Percentiles rank a stretch among this genome's conserved stretches.
Conservation (phyloP, 2,888 invertebrate genomes). For the Pristionchus japonicus region DNA sequence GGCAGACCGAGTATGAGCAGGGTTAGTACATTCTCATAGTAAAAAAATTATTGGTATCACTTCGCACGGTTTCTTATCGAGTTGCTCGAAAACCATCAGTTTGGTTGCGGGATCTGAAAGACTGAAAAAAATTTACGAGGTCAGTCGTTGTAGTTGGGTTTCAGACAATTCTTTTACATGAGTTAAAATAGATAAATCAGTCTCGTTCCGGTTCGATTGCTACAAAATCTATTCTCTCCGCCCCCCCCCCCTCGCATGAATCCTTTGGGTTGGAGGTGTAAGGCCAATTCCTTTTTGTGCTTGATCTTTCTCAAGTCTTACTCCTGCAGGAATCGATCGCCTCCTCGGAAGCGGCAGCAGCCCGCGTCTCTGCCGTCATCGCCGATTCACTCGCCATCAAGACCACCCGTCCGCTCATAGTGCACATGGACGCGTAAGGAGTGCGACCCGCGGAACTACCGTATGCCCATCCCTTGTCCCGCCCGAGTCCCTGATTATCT, state of each 20-base stretch:
- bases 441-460: neutral
- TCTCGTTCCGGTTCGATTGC: too few relatives aligned
- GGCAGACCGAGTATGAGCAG: conserved; percentile 11
- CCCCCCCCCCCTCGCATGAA: too few relatives aligned
- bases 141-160: neutral
- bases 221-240: too few relatives aligned
- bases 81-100: too few relatives aligned
- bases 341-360: neutral
- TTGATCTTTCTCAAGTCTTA: too few relatives aligned
- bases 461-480: neutral
- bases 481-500: neutral
- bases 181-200: neutral
- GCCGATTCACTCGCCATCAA: conserved; percentile 22
- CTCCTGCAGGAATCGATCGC: neutral
- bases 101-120: too few relatives aligned
- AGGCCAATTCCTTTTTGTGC: too few relatives aligned
- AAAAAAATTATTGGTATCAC: too few relatives aligned
- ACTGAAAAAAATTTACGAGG: neutral
- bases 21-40: neutral
- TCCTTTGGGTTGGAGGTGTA: too few relatives aligned
- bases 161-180: neutral
- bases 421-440: conserved; percentile 16
- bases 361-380: neutral
- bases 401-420: conserved; percentile 28
- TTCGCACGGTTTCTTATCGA: too few relatives aligned